Conservation (phyloP, 2,888 invertebrate genomes). For the Ceraclea dissimilis region DNA sequence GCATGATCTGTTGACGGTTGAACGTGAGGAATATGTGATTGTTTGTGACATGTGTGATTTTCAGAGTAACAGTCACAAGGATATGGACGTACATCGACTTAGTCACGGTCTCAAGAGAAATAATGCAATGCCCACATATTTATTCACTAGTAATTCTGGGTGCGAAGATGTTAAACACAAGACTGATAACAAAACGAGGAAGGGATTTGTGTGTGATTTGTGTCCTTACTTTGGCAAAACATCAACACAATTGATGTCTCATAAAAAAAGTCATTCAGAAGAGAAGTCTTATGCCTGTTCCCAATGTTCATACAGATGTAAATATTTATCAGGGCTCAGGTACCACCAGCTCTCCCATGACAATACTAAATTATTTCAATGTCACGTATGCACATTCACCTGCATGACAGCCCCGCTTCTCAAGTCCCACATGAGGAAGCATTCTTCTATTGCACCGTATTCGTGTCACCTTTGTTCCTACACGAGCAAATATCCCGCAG, state of each 20-base stretch:
- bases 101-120: background rate
- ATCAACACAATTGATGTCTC: conserved; percentile 2
- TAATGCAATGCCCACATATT: background rate
- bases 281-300: conserved; percentile 3
- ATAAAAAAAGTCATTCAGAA: background rate
- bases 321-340: conserved; percentile 1
- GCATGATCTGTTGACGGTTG: background rate
- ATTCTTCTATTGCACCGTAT: conserved; percentile 4
- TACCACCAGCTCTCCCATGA: conserved; percentile 9
- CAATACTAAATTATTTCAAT: background rate
- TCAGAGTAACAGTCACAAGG: background rate
- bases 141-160: background rate
- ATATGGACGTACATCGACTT: background rate
- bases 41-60: conserved; percentile 4
- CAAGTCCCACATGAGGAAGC: conserved; percentile 8
- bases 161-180: too few relatives aligned
- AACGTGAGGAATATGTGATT: background rate
- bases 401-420: background rate
- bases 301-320: conserved; percentile 4
- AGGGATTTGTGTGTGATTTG: background rate
- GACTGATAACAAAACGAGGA: background rate
- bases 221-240: conserved; percentile 7
- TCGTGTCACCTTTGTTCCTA: conserved; percentile 3
- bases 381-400: conserved; percentile 7
- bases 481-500: conserved; percentile 8